These are phyloP conservation scores for Platynereis dumerilii DNA, from an alignment of 2,888 invertebrate genomes.

Conservation along the genomic window DNA sequence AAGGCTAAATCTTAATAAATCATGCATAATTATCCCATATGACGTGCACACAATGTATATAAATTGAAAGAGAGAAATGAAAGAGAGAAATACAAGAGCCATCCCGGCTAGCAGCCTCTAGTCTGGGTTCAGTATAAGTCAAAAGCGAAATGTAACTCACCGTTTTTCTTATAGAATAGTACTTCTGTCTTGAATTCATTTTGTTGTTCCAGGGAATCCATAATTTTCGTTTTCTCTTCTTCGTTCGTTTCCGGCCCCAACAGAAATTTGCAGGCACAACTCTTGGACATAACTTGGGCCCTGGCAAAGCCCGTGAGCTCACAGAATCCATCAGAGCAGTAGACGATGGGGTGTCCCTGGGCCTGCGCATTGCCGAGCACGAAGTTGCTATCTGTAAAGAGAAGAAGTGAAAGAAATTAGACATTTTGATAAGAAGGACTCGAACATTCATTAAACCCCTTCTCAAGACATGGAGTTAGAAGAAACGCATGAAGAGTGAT, in stretches of 20 bases:
- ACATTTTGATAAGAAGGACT: no score
- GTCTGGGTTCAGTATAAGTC: no score
- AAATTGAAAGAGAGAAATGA: no score
- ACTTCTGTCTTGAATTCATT: slow-evolving; percentile 92
- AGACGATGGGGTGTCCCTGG: slow-evolving; percentile 86
- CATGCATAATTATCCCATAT: no score
- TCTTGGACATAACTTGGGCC: slow-evolving; percentile 91
- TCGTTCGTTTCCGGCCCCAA: slow-evolving; percentile 90
- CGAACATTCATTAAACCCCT: no score
- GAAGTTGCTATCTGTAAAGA: slow-evolving; percentile 87
- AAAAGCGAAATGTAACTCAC: no score
- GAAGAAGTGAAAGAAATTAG: not conserved
- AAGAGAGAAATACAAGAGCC: no score
- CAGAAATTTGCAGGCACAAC: slow-evolving; percentile 92
- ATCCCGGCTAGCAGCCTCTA: no score
- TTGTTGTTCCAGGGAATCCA: slow-evolving; percentile 86
- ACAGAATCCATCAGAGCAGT: slow-evolving; percentile 95
- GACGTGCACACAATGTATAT: no score
- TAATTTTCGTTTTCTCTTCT: slow-evolving; percentile 86
- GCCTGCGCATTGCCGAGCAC: slow-evolving; percentile 95
- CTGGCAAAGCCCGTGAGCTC: slow-evolving; percentile 92
- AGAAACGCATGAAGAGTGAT: no score
- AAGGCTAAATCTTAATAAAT: no score
- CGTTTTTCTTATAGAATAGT: slow-evolving; percentile 92
- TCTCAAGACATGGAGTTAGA: no score